Conservation (phyloP, 2,797 vertebrate species). For the Galago senegalensis region DNA sequence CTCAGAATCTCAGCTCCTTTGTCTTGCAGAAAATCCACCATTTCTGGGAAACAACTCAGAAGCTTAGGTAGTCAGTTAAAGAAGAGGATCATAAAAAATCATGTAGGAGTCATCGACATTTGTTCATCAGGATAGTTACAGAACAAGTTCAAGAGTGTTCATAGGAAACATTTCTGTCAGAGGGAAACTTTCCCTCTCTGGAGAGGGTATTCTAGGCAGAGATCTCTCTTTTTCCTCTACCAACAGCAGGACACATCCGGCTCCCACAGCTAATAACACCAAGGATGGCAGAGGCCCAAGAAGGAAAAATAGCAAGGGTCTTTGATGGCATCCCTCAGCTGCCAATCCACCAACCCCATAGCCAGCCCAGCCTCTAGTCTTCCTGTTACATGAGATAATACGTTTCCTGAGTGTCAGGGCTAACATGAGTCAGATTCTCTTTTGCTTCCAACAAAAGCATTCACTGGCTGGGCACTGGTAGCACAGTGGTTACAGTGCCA, state of each 20-base stretch:
- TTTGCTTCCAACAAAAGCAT: conserved; percentile 17
- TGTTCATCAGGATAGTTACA: background rate
- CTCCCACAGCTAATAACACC: background rate
- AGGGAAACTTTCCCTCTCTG: background rate
- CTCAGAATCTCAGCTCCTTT: background rate
- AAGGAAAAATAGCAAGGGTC: background rate
- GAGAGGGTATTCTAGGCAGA: background rate
- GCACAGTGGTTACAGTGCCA: no score
- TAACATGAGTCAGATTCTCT: background rate
- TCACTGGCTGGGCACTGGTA: background rate
- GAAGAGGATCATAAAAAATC: background rate
- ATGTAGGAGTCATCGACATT: background rate
- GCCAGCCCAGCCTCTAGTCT: background rate
- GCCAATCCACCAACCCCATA: background rate
- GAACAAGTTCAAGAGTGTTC: background rate
- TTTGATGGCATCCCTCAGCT: background rate
- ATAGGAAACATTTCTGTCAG: background rate
- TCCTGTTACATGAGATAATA: background rate
- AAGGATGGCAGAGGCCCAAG: background rate
- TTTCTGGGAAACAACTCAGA: background rate
- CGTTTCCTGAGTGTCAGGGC: background rate
- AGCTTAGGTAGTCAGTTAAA: background rate
- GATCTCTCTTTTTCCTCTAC: background rate
- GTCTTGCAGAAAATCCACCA: background rate
- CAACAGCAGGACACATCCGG: background rate